These are phyloP conservation scores for Megathymus violae DNA, from an alignment of 1,140 invertebrate genomes.

Conservation along the genomic window DNA sequence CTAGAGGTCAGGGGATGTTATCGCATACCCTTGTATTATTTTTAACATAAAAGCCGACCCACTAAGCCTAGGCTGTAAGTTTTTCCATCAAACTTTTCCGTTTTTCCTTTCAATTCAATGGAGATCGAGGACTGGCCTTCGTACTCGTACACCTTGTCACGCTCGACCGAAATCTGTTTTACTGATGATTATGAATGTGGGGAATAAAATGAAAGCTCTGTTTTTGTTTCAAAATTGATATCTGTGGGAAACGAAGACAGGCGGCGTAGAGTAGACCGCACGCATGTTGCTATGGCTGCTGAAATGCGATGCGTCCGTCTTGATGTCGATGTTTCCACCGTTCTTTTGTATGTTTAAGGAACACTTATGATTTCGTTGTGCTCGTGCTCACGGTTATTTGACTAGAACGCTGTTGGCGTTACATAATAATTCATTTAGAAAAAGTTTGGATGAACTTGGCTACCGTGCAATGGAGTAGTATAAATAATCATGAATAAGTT, in stretches of 20 bases:
- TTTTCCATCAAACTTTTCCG: not conserved
- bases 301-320: no score
- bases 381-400: no score
- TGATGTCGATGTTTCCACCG: no score
- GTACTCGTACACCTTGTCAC: not conserved
- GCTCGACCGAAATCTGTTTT: not conserved
- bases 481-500: no score
- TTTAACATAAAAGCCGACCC: not conserved
- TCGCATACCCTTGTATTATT: not conserved
- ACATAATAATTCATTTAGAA: no score
- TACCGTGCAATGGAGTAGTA: no score
- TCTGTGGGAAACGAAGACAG: not conserved
- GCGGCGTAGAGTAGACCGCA: not conserved
- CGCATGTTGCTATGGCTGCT: not conserved
- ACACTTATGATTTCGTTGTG: no score
- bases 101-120: slow-evolving; percentile 2
- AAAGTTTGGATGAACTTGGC: no score
- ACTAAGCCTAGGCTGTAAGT: slow-evolving; percentile 1
- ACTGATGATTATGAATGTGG: not conserved
- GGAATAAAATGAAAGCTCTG: not conserved
- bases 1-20: no score
- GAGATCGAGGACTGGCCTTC: slow-evolving; percentile 5
- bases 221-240: slow-evolving; percentile 12
- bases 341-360: no score
- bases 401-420: no score